Conservation (phyloP, 1,140 invertebrate species). For the Druon quercuslanigerum region DNA sequence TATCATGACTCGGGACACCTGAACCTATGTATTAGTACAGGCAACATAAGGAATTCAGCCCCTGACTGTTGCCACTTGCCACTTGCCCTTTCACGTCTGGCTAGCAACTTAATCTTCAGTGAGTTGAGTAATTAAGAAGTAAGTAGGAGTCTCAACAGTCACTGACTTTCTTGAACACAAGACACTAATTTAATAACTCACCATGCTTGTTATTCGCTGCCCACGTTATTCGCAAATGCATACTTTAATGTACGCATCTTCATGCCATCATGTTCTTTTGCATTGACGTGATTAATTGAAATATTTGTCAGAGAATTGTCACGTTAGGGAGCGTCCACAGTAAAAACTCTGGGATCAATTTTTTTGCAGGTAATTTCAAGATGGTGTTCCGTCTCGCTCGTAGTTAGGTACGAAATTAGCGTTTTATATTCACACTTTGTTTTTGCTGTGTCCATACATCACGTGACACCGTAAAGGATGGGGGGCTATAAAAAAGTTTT, state of each 20-base stretch:
- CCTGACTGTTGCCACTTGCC: slow-evolving; percentile 37
- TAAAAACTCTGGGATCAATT: too few species aligned
- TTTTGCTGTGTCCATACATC: too few species aligned
- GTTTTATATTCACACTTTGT: too few species aligned
- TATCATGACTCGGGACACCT: slow-evolving; percentile 46
- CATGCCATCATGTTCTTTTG: not conserved
- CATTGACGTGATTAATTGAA: too few species aligned
- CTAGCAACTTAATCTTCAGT: slow-evolving; percentile 58
- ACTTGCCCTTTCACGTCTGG: slow-evolving; percentile 40
- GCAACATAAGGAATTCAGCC: slow-evolving; percentile 56
- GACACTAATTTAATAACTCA: slow-evolving; percentile 62
- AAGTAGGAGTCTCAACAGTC: slow-evolving; percentile 58
- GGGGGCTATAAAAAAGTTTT: too few species aligned
- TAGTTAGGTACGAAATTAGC: too few species aligned
- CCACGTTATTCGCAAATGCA: slow-evolving; percentile 38
- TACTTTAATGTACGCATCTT: slow-evolving; percentile 36
- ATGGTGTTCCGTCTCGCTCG: too few species aligned
- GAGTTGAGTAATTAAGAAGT: slow-evolving; percentile 66
- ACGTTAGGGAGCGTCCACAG: too few species aligned
- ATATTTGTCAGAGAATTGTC: too few species aligned
- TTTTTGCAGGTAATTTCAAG: too few species aligned
- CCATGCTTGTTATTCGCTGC: slow-evolving; percentile 47
- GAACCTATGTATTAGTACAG: slow-evolving; percentile 56
- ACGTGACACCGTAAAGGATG: too few species aligned
- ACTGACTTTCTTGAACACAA: slow-evolving; percentile 53